A percentile compares a stretch with the other conserved stretches of the same genome.
phyloP scores from a whole-genome alignment of 2,888 invertebrate species.

The Drosophila atripex region DNA sequence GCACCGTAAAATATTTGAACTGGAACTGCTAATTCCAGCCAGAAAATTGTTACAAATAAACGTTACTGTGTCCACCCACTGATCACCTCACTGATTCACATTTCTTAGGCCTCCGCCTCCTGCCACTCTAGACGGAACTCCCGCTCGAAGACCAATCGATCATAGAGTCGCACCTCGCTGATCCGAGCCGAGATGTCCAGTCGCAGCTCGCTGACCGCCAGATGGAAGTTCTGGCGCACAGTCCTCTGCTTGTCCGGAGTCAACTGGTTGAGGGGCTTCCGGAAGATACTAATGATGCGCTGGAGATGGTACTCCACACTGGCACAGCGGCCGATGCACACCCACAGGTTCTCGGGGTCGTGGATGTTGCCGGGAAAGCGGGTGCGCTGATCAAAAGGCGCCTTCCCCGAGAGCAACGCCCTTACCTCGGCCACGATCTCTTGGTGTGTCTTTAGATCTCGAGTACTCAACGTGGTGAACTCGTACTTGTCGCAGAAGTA shows the following conservation, averaged over 20 bases:
- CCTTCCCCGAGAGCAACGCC: slow-evolving; percentile 62
- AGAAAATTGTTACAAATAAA: slow-evolving; percentile 46
- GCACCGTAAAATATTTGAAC: slow-evolving; percentile 46
- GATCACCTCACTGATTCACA: slow-evolving; percentile 13
- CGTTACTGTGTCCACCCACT: slow-evolving; percentile 56
- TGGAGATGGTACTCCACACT: slow-evolving; percentile 80
- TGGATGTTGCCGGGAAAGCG: slow-evolving; percentile 79
- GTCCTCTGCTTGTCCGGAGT: slow-evolving; percentile 79
- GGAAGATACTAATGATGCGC: slow-evolving; percentile 75
- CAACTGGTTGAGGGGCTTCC: slow-evolving; percentile 74
- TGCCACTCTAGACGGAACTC: slow-evolving; percentile 78
- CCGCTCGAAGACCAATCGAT: slow-evolving; percentile 76
- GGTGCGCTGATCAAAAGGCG: slow-evolving; percentile 76
- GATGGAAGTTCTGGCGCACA: slow-evolving; percentile 79
- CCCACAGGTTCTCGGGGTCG: slow-evolving; percentile 78
- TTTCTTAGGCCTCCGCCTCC: slow-evolving; percentile 61
- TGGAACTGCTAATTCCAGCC: neutral
- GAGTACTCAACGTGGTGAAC: slow-evolving; percentile 72
- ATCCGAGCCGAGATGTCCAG: slow-evolving; percentile 80
- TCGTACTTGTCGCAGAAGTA: slow-evolving; percentile 81
- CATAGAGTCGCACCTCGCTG: slow-evolving; percentile 76
- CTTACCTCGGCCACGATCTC: slow-evolving; percentile 75
- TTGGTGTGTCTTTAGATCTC: slow-evolving; percentile 71
- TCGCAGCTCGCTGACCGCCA: slow-evolving; percentile 78
- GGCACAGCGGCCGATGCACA: slow-evolving; percentile 80